These are phyloP conservation scores for Cynodonichthys magdalenae DNA, from an alignment of 2,797 vertebrate species.

Conservation along the genomic window DNA sequence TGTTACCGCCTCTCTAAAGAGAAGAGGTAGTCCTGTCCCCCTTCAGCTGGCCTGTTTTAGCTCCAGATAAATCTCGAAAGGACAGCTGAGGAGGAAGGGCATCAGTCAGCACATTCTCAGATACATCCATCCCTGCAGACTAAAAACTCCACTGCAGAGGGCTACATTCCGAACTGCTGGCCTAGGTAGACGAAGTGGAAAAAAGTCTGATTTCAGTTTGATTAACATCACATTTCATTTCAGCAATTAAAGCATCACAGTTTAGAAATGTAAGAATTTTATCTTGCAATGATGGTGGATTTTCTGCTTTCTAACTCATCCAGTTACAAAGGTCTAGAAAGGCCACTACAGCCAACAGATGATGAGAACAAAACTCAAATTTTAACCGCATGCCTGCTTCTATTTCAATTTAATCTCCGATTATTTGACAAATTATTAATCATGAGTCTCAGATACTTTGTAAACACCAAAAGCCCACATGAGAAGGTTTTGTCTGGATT, in stretches of 20 bases:
- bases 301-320: slow-evolving; percentile 19
- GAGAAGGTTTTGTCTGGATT: neutral
- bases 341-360: slow-evolving; percentile 17
- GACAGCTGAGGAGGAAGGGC: slow-evolving; percentile 77
- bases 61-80: slow-evolving; percentile 75
- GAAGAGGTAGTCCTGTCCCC: slow-evolving; percentile 54
- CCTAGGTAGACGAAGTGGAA: slow-evolving; percentile 13
- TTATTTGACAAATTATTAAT: slow-evolving; percentile 23
- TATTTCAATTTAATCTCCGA: slow-evolving; percentile 18
- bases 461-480: slow-evolving; percentile 30
- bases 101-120: slow-evolving; percentile 78
- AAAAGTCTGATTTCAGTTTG: slow-evolving; percentile 3
- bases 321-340: slow-evolving; percentile 2
- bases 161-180: slow-evolving; percentile 55
- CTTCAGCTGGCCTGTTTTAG: slow-evolving; percentile 71
- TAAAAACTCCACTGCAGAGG: slow-evolving; percentile 60
- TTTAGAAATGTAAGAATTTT: neutral
- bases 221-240: slow-evolving; percentile 4
- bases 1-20: slow-evolving; percentile 61
- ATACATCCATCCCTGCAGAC: slow-evolving; percentile 59
- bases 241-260: neutral
- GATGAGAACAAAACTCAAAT: slow-evolving; percentile 5
- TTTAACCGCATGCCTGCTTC: neutral
- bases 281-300: neutral
- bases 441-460: slow-evolving; percentile 26